These are phyloP conservation scores for Beris morrisii DNA, from an alignment of 2,888 invertebrate species.

Conservation along the genomic window DNA sequence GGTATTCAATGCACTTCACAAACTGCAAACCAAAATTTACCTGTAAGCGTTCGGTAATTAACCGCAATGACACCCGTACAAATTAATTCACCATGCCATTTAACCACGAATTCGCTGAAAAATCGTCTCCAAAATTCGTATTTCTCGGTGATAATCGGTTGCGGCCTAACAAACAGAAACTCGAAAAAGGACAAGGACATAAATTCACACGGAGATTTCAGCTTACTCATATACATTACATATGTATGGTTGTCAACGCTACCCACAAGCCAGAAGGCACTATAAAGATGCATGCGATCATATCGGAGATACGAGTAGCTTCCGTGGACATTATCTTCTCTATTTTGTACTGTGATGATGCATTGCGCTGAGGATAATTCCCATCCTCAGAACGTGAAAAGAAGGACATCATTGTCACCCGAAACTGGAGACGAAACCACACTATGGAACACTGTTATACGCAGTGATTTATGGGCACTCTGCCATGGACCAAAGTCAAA, in stretches of 20 bases:
- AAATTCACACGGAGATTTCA: too few species aligned
- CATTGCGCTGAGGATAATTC: slow-evolving; percentile 24
- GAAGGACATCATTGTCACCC: slow-evolving; percentile 37
- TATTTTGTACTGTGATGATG: slow-evolving; percentile 21
- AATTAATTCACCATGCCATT: too few species aligned
- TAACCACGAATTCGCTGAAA: too few species aligned
- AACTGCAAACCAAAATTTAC: too few species aligned
- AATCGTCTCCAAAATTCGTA: not conserved
- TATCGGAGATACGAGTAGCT: slow-evolving; percentile 1
- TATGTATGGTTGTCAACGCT: too few species aligned
- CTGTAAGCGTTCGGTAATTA: too few species aligned
- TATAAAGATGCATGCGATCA: too few species aligned
- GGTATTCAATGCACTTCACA: too few species aligned
- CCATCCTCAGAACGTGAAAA: slow-evolving; percentile 18
- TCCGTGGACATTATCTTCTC: slow-evolving; percentile 23
- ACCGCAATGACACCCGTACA: too few species aligned
- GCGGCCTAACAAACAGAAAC: not conserved
- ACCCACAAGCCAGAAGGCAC: too few species aligned
- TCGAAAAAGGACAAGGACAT: not conserved
- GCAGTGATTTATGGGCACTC: slow-evolving; percentile 30
- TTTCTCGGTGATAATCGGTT: slow-evolving; percentile 7
- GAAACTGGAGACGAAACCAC: slow-evolving; percentile 37
- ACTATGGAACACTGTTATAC: slow-evolving; percentile 23
- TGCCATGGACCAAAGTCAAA: not conserved
- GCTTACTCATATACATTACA: too few species aligned